Evolutionary conservation across 2,888 invertebrate genomes (phyloP).

Genomic region (Hofmannophila pseudospretella): DNA sequence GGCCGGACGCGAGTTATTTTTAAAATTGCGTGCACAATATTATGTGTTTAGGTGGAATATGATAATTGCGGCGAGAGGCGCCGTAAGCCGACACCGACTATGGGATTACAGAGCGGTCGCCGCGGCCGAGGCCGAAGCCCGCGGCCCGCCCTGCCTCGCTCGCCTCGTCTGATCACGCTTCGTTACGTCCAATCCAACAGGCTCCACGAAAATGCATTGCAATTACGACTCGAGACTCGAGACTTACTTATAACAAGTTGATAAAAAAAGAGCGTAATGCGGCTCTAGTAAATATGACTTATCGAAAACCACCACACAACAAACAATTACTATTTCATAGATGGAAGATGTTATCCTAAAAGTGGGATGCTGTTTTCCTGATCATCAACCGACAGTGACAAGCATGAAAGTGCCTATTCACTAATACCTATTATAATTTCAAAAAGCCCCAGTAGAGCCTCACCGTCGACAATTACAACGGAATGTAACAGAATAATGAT

Average conservation of each 20-base stretch:
- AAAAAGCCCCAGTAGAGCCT: constrained; percentile 26
- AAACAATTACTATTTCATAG: too few relatives aligned
- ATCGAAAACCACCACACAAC: too few relatives aligned
- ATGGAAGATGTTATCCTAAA: too few relatives aligned
- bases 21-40: constrained; percentile 77
- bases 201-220: constrained; percentile 10
- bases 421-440: constrained; percentile 34
- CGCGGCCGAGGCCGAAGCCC: constrained; percentile 23
- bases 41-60: constrained; percentile 77
- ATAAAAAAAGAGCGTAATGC: too few relatives aligned
- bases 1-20: constrained; percentile 71
- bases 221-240: constrained; percentile 4
- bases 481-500: constrained; percentile 67
- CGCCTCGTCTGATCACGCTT: constrained; percentile 20
- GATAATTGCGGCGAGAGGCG: constrained; percentile 72
- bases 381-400: constrained; percentile 26
- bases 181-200: constrained; percentile 13
- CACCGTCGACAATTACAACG: constrained; percentile 50
- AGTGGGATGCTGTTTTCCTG: too few relatives aligned
- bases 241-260: too few relatives aligned
- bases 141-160: constrained; percentile 23
- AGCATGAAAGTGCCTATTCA: constrained; percentile 39
- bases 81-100: constrained; percentile 72
- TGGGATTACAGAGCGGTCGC: constrained; percentile 68
- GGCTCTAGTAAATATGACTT: too few relatives aligned